Evolutionary conservation across 53 echinoderm and acorn worm species (phyloP).

Genomic region (Apostichopus leukothele): DNA sequence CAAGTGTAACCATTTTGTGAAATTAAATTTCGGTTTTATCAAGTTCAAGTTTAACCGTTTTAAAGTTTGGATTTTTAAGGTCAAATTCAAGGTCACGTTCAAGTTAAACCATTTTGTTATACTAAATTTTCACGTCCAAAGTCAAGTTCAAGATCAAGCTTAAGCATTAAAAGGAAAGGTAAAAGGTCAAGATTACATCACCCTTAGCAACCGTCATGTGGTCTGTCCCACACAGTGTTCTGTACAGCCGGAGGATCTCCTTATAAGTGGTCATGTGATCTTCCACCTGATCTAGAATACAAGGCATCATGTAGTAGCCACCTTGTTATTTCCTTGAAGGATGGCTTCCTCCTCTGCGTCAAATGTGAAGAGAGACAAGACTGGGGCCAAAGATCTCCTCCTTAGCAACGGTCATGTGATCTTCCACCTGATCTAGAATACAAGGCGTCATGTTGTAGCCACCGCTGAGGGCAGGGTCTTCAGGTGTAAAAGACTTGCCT

Average conservation of each 20-base stretch:
- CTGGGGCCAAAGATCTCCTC: conserved; percentile 92
- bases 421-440: conserved; percentile 78
- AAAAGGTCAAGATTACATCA: no score
- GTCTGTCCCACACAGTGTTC: no score
- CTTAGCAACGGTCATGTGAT: conserved; percentile 81
- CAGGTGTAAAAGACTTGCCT: conserved; percentile 74
- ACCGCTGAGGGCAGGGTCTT: conserved; percentile 64
- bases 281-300: conserved; percentile 77
- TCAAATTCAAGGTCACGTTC: no score
- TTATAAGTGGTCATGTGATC: conserved; percentile 82
- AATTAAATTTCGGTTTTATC: no score
- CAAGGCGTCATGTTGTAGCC: conserved; percentile 79
- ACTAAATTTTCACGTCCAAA: no score
- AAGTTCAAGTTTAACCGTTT: no score
- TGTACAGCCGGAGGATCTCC: conserved; percentile 41
- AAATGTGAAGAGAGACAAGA: conserved; percentile 78
- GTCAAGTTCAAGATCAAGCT: no score
- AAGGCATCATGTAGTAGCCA: conserved; percentile 76
- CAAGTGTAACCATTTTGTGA: no score
- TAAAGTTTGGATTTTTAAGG: no score
- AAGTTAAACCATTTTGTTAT: no score
- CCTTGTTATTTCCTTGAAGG: not conserved
- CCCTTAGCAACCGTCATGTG: conserved; percentile 53
- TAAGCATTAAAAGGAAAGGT: no score
- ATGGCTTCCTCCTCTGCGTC: conserved; percentile 80